Evolutionary conservation across 2,888 invertebrate genomes (phyloP), one percentile per base, ranked within the genome.

Genomic region (Erebia epiphron): DNA sequence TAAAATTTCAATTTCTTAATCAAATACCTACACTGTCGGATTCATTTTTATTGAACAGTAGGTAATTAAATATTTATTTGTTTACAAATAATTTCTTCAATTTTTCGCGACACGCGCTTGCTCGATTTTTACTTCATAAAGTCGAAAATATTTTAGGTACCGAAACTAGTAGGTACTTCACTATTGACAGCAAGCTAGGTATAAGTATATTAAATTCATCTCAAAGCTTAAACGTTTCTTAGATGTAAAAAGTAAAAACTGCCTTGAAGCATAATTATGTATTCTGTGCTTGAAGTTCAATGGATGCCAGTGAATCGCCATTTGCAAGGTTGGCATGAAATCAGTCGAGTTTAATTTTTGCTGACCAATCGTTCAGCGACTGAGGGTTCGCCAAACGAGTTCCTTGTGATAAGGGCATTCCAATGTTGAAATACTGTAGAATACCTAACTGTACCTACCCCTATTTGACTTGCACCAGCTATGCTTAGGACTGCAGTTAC

Each of bases 321-420:
- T 63, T 73, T 72, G 62, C 70, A 69, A 73, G 68, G 70, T 68
- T 69, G 64, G 66, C 67, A 66, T 68, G 67, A 67, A 69, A 71
- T 74, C 67, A 68, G 70, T 70, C 67, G 56, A 66, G 56, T 76
- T 71, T 62, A 72, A 73, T 75, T 73, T 75, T 72, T 68, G 71
- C 76, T 71, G 75, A 73, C 68, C 68, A 71, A 74, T 54, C 65
- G 21, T 65, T 50, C 41, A 41, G 18, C 60, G 50, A 58, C 64
- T 46, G 46, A 58, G 58, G 46, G 67, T 46, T 71, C 58, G 50
- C 13, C 52, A 35, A 57, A 66, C 62, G 64, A 41, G 46, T 26
- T 61, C 11, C 35, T 54, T 67, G 11, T 13, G 72, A 69, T 68
- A 68, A 63, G 54, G 14, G 35, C 50, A n/a, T 64, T 67, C 13